Evolutionary conservation across 2,888 invertebrate genomes (phyloP).

Genomic region (Tricholauxania praeusta): DNA sequence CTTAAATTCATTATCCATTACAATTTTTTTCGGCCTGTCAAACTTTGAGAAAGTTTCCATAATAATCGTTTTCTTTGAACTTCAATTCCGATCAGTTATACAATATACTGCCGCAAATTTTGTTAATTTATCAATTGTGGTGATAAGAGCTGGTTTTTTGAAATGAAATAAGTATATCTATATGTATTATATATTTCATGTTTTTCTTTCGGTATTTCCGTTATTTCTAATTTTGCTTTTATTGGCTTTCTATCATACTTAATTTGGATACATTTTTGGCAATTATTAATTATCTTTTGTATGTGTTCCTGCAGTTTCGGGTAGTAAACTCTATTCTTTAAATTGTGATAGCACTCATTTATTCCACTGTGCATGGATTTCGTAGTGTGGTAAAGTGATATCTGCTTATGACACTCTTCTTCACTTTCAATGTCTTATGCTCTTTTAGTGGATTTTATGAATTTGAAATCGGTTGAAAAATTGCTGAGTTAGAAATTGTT

Average conservation of each 20-base stretch:
- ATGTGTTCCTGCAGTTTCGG: constrained; percentile 43
- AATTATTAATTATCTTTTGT: constrained; percentile 43
- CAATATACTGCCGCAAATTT: constrained; percentile 32
- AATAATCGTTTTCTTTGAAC: constrained; percentile 9
- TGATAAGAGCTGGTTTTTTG: constrained; percentile 38
- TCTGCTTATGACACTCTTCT: constrained; percentile 39
- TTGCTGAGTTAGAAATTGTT: too few relatives aligned
- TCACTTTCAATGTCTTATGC: constrained; percentile 1
- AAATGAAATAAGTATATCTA: constrained; percentile 37
- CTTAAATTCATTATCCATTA: constrained; percentile 42
- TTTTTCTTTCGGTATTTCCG: constrained; percentile 38
- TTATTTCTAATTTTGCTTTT: constrained; percentile 35
- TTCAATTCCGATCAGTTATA: constrained; percentile 13
- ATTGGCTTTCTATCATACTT: constrained; percentile 43
- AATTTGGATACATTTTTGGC: constrained; percentile 27
- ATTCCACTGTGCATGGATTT: constrained; percentile 40
- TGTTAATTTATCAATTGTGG: constrained; percentile 40
- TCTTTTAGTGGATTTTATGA: neutral
- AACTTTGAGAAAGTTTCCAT: constrained; percentile 40
- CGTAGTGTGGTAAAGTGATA: constrained; percentile 19
- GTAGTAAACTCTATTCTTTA: constrained; percentile 12
- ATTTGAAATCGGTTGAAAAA: constrained; percentile 39
- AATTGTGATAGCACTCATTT: constrained; percentile 32
- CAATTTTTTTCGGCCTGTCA: constrained; percentile 39
- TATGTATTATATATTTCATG: constrained; percentile 31